Evolutionary conservation across 2,888 invertebrate genomes (phyloP).

Genomic region (Zhengitettix transpicula): DNA sequence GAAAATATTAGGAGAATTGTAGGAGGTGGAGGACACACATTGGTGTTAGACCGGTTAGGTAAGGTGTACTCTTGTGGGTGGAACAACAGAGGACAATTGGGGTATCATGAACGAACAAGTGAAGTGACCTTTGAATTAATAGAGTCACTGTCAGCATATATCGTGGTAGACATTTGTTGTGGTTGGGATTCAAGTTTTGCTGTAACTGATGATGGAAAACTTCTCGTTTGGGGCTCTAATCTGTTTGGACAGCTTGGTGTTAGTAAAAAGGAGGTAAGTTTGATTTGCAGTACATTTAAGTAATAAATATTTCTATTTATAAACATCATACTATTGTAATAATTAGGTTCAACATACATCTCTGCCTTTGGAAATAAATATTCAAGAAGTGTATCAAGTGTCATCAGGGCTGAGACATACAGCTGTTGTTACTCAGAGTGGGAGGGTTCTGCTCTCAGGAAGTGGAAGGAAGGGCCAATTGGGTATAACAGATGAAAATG

Average conservation of each 20-base stretch:
- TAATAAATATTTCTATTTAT: no score
- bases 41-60: conserved; percentile 49
- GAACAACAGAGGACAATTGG: conserved; percentile 60
- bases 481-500: conserved; percentile 30
- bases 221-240: conserved; percentile 76
- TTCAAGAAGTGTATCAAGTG: conserved; percentile 22
- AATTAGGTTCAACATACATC: conserved; percentile 4
- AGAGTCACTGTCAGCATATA: conserved; percentile 21
- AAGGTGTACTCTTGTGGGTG: conserved; percentile 59
- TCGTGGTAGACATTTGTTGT: conserved; percentile 45
- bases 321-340: no score
- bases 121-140: conserved; percentile 15
- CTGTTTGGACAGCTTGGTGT: conserved; percentile 59
- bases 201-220: conserved; percentile 44
- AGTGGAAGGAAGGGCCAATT: conserved; percentile 51
- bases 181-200: conserved; percentile 76
- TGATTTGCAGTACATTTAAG: no score
- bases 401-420: conserved; percentile 55
- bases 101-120: conserved; percentile 20
- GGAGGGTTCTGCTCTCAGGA: conserved; percentile 45
- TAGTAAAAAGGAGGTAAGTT: conserved; percentile 24
- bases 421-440: conserved; percentile 42
- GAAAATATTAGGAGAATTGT: conserved; percentile 37
- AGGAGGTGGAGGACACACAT: conserved; percentile 64
- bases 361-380: conserved; percentile 1